Evolutionary conservation across 2,797 vertebrate species (phyloP).

Genomic region (Aplochiton taeniatus): DNA sequence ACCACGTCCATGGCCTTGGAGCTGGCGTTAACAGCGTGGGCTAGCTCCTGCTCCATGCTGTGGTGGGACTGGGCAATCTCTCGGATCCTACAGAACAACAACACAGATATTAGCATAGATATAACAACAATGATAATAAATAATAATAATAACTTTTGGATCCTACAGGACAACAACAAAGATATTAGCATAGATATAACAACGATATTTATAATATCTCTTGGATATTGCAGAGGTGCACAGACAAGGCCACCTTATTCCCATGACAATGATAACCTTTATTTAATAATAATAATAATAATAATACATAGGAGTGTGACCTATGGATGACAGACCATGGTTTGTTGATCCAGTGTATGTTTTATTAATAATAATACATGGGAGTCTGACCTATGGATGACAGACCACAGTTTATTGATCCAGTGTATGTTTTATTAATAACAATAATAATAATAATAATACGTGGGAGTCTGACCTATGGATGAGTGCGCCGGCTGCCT

Average conservation of each 20-base stretch:
- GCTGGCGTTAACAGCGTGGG: conserved; percentile 96
- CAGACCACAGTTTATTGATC: too few species aligned
- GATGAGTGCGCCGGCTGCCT: conserved; percentile 88
- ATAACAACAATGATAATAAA: not conserved
- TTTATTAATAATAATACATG: too few species aligned
- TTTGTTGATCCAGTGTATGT: too few species aligned
- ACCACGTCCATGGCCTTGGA: conserved; percentile 95
- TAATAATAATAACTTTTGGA: conserved; percentile 61
- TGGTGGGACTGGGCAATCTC: conserved; percentile 89
- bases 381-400: too few species aligned
- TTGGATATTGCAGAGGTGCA: conserved; percentile 88
- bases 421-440: too few species aligned
- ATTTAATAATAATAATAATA: too few species aligned
- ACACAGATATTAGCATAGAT: too few species aligned
- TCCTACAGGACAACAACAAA: conserved; percentile 79
- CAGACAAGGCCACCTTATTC: too few species aligned
- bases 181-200: too few species aligned
- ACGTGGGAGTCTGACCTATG: conserved; percentile 77
- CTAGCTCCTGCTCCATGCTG: conserved; percentile 93
- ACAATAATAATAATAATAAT: not conserved
- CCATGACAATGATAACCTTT: too few species aligned
- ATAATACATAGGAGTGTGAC: too few species aligned
- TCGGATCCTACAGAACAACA: conserved; percentile 80
- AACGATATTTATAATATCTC: not conserved
- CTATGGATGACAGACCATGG: too few species aligned